A percentile compares a stretch with the other conserved stretches of the same genome.
These are phyloP conservation scores for Balearica regulorum DNA, from an alignment of 2,797 vertebrate species.

Conservation along the genomic window DNA sequence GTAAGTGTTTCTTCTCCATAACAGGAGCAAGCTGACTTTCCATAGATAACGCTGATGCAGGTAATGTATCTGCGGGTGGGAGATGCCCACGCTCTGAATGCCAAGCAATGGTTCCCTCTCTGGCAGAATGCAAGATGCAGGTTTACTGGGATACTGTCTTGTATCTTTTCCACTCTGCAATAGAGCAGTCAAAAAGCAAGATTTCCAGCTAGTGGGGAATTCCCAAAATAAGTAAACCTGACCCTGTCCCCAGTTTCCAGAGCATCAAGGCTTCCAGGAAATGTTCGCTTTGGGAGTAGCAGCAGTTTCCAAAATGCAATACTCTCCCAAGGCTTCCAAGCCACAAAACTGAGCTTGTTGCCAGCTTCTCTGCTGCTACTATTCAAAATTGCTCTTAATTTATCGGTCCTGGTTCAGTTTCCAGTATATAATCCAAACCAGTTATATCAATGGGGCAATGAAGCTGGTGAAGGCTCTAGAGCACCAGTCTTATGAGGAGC, in stretches of 20 bases:
- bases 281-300: fast-evolving
- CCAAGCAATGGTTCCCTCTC: background rate
- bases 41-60: background rate
- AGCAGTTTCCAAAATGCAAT: background rate
- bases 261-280: background rate
- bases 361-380: background rate
- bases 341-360: background rate
- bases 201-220: background rate
- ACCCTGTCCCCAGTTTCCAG: background rate
- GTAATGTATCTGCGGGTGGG: background rate
- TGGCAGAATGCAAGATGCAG: fast-evolving
- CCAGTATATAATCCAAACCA: background rate
- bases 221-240: background rate
- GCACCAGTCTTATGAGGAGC: no score
- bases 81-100: background rate
- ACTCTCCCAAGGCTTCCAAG: fast-evolving
- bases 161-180: background rate
- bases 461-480: no score
- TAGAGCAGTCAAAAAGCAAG: background rate
- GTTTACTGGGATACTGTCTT: background rate
- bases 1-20: background rate
- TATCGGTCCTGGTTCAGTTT: background rate
- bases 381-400: background rate
- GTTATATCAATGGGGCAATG: background rate
- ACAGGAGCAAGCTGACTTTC: background rate